Base-by-base conservation (phyloP, 2,113 vertebrate genomes). In the Tupaia tana region DNA sequence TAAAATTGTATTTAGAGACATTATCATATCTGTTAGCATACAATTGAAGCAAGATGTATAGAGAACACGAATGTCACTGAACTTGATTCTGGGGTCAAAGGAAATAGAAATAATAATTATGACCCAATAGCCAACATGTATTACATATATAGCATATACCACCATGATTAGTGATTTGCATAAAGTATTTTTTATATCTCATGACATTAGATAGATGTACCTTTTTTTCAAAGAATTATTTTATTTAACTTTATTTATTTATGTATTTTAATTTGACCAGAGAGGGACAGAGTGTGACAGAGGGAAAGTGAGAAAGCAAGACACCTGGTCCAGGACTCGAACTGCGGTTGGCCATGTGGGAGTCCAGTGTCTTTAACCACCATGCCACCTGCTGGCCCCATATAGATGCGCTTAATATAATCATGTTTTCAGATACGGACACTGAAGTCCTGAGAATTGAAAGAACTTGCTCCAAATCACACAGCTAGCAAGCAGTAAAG, bases 401-500 rank as follows among this genome's bases (percentile, higher is more conserved):
- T 3, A 43, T 43, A 77, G 25, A 7, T 18, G n/a, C 1, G 3
- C 27, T 58, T 79, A 58, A n/a, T 59, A 79, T 13, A 20, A 43
- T 43, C 43, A 43, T 43, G 43, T 90, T 89, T 93, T 79, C 12
- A 56, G 31, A 83, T 83, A 3, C 5, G n/a, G 7, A 29, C 59
- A 59, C n/a, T 9, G 1, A 70, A 93, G 59, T 64, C 29, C 27
- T 43, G 4, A 80, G 27, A 81, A 74, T 1, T 58, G 16, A 84
- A 96, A 96, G 59, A 86, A 87, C 16, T 80, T 84, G 25, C 31
- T 91, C 4, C 7, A 29, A 58, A 67, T 95, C 61, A 70, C 27
- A 73, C 16, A 58, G 18, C 10, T 87, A 80, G 16, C n/a, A 59
- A 71, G 69, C 4, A 54, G 25, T 25, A 56, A 20, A 67, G 6